phyloP scores from a whole-genome alignment of 2,888 invertebrate species.

The Bimastos eiseni region DNA sequence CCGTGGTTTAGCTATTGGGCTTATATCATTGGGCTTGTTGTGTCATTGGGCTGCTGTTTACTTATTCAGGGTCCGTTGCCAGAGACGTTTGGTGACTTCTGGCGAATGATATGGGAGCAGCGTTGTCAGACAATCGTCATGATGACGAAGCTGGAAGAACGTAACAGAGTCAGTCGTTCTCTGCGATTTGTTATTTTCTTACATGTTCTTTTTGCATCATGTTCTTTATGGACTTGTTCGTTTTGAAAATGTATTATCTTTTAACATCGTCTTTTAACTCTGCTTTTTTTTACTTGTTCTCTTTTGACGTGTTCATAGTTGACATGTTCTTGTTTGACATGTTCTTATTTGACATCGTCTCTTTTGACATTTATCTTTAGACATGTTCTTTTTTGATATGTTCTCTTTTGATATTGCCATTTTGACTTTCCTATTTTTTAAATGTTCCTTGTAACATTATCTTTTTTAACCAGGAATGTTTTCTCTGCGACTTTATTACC shows the following conservation, averaged over 20 bases:
- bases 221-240: neutral
- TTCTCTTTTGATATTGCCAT: too few relatives aligned
- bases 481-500: neutral
- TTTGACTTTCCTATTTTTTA: too few relatives aligned
- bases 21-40: neutral
- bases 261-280: neutral
- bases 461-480: neutral
- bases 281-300: too few relatives aligned
- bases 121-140: conserved; percentile 92
- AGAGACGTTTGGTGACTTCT: conserved; percentile 96
- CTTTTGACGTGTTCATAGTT: too few relatives aligned
- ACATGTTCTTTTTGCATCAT: neutral
- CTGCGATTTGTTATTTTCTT: neutral
- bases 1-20: neutral
- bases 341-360: too few relatives aligned
- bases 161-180: conserved; percentile 72
- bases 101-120: conserved; percentile 99
- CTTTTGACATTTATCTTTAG: too few relatives aligned
- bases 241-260: neutral
- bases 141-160: conserved; percentile 98
- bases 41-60: neutral
- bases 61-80: conserved; percentile 85
- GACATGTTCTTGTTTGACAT: too few relatives aligned
- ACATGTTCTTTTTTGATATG: too few relatives aligned
- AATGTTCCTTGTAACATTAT: neutral